Evolutionary conservation across 2,797 vertebrate genomes (phyloP), one percentile per base, ranked within the genome.

Genomic region (Mareca strepera): DNA sequence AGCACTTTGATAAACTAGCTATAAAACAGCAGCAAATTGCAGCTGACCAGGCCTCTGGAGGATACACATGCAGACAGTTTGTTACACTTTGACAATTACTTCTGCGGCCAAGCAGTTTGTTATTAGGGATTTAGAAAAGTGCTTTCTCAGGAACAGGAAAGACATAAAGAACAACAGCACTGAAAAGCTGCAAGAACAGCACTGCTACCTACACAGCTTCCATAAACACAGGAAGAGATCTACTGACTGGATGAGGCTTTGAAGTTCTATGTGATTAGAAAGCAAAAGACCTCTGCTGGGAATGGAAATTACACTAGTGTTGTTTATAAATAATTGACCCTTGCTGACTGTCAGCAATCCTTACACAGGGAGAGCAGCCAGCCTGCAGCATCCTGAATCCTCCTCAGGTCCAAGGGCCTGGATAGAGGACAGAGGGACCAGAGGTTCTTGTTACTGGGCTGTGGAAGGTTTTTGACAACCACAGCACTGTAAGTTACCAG

Each of bases 301-400:
- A 41, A 3, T 23, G 28, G 50, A 8, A 33, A 31, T 17, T 39
- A 35, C 7, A 2, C 3, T 2, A 15, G 20, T 2, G 2, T 7
- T 13, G 39, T 4, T 0, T 1, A 23, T 9, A 7, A 59, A 37
- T 10, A 17, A 53, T 14, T 2, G 15, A 58, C 17, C 41, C 0
- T 0, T 21, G 18, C 1, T 1, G 3, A 9, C n/a, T 5, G 0
- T 2, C 1, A 2, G 20, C 35, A 26, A 33, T 2, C 39, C 9
- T 20, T 12, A 46, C 31, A 7, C 21, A 4, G 23, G 39, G 18
- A 37, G 56, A 0, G 5, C 39, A 28, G 21, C 21, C 21, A 64
- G 35, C 22, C 35, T 5, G 5, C 18, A 15, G 22, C 23, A 8
- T 4, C 9, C 8, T 62, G 23, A 12, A 13, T 0, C 20, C 35